phyloP scores from a whole-genome alignment of 2,113 vertebrate species.

The Todiramphus saurophagus region DNA sequence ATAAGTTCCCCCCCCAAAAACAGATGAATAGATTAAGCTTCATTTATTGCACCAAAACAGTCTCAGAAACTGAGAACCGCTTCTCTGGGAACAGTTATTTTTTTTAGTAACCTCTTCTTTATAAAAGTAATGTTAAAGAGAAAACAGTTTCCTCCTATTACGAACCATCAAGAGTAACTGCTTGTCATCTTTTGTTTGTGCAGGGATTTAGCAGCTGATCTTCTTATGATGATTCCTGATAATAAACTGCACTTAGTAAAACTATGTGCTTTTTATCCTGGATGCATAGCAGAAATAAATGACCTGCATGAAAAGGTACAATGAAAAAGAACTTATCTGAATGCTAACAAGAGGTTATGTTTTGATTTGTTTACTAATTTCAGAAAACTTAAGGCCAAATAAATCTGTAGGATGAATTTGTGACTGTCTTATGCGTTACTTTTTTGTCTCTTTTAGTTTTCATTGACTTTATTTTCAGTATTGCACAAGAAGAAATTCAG shows the following conservation, averaged over 20 bases:
- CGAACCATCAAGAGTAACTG: not conserved
- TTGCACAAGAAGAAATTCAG: not conserved
- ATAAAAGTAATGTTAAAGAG: not conserved
- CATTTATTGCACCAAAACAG: not conserved
- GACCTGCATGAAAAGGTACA: constrained; percentile 87
- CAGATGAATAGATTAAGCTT: not conserved
- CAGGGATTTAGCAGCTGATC: constrained; percentile 89
- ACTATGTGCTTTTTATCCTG: constrained; percentile 92
- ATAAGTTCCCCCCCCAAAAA: not conserved
- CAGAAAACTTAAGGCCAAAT: not conserved
- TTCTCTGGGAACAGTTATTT: not conserved
- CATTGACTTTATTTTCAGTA: not conserved
- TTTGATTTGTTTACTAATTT: not conserved
- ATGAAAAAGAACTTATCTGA: not conserved
- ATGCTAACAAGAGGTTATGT: not conserved
- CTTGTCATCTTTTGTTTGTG: not conserved
- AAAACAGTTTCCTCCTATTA: not conserved
- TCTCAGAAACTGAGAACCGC: not conserved
- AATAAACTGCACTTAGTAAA: constrained; percentile 86
- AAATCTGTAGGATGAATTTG: not conserved
- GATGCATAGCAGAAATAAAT: constrained; percentile 82
- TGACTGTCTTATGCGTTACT: not conserved
- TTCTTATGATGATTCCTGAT: constrained; percentile 90
- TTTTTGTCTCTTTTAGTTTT: not conserved
- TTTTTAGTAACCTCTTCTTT: not conserved